Evolutionary conservation across 2,797 vertebrate species (phyloP).

Genomic region (Sylvilagus floridanus): DNA sequence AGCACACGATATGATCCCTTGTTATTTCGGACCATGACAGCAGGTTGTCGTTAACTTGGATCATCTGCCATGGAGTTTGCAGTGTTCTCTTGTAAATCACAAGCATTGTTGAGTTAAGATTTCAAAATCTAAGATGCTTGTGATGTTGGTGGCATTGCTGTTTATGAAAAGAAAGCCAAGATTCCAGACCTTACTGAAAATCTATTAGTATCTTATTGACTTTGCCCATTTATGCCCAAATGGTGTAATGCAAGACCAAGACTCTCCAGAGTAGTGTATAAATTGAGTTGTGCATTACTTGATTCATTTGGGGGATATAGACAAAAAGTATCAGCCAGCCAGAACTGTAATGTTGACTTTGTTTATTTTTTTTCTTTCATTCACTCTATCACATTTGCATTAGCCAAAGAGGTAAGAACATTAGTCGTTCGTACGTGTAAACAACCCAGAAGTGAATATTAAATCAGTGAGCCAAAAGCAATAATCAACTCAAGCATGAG

Average conservation of each 20-base stretch:
- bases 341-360: constrained; percentile 62
- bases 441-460: constrained; percentile 71
- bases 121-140: constrained; percentile 61
- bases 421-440: constrained; percentile 75
- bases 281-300: constrained; percentile 42
- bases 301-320: constrained; percentile 37
- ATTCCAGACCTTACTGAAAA: constrained; percentile 47
- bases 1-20: background rate
- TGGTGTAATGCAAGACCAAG: constrained; percentile 43
- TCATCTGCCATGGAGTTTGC: background rate
- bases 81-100: constrained; percentile 14
- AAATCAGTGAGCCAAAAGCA: constrained; percentile 78
- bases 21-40: constrained; percentile 17
- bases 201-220: constrained; percentile 1
- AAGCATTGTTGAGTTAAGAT: constrained; percentile 39
- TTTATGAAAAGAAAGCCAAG: constrained; percentile 59
- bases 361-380: constrained; percentile 66
- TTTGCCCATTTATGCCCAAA: constrained; percentile 55
- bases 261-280: background rate
- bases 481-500: constrained; percentile 76
- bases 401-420: constrained; percentile 82
- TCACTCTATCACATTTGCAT: constrained; percentile 73
- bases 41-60: background rate
- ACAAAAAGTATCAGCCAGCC: constrained; percentile 57
- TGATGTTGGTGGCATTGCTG: constrained; percentile 30